phyloP scores from a whole-genome alignment of 1,140 invertebrate species.

The Trichogramma pretiosum region DNA sequence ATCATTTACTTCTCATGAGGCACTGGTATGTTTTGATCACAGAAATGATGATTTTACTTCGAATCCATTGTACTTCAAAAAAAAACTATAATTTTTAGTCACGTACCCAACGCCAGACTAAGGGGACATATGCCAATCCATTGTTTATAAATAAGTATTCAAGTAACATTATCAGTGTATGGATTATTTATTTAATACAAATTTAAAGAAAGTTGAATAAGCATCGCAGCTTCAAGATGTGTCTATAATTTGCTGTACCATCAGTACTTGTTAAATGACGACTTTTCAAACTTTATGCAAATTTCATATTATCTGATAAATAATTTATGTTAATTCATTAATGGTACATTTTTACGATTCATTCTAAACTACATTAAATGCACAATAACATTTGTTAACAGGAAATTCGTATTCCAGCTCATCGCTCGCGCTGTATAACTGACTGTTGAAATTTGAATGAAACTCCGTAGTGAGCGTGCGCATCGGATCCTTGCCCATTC shows the following conservation, averaged over 20 bases:
- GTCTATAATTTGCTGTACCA: slow-evolving; percentile 25
- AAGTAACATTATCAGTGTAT: slow-evolving; percentile 38
- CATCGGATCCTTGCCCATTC: too few species aligned
- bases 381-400: too few species aligned
- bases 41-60: slow-evolving; percentile 6
- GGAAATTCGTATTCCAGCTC: too few species aligned
- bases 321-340: too few species aligned
- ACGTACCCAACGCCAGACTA: slow-evolving; percentile 90
- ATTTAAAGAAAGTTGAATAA: slow-evolving; percentile 25
- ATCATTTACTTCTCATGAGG: slow-evolving; percentile 83
- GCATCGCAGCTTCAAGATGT: too few species aligned
- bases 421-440: too few species aligned
- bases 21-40: slow-evolving; percentile 66
- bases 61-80: slow-evolving; percentile 1
- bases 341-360: too few species aligned
- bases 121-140: slow-evolving; percentile 89
- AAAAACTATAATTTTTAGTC: slow-evolving; percentile 26
- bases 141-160: slow-evolving; percentile 43
- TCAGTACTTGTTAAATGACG: too few species aligned
- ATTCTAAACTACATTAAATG: too few species aligned
- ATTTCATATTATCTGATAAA: too few species aligned
- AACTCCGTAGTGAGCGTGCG: too few species aligned
- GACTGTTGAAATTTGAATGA: too few species aligned
- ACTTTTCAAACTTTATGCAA: slow-evolving; percentile 8
- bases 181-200: slow-evolving; percentile 36